Conservation (phyloP, 2,113 vertebrate species). For the Calyptomena viridis region DNA sequence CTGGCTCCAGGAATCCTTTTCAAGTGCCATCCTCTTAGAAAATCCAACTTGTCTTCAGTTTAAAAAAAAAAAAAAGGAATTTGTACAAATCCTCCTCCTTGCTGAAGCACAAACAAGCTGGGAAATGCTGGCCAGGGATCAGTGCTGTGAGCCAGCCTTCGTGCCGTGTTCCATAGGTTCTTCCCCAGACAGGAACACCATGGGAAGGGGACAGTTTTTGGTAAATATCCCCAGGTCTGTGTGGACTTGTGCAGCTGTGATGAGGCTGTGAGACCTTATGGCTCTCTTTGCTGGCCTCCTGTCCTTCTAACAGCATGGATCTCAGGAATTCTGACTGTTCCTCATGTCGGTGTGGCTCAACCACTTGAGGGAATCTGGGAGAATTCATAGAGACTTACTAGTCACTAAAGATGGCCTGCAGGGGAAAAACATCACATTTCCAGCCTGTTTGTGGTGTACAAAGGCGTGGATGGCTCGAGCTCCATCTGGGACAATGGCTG, state of each 20-base stretch:
- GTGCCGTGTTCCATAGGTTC: fast-evolving
- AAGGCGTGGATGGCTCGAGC: background rate
- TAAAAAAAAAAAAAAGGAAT: background rate
- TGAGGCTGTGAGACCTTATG: background rate
- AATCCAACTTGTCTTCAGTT: background rate
- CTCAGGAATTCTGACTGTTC: background rate
- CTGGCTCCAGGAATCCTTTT: constrained; percentile 34
- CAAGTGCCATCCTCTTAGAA: constrained; percentile 24
- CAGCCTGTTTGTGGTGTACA: background rate
- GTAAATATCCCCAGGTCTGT: background rate
- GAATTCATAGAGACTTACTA: background rate
- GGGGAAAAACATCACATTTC: background rate
- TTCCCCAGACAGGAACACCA: background rate
- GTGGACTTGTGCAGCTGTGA: background rate
- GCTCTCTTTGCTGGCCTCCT: background rate
- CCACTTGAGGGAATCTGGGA: background rate
- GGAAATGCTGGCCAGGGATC: background rate
- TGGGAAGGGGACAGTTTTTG: background rate
- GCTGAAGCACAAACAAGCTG: background rate
- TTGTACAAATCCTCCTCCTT: background rate
- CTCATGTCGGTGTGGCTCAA: background rate
- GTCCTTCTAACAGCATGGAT: background rate
- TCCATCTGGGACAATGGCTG: background rate
- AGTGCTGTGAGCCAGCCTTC: background rate
- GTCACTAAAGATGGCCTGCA: background rate